phyloP scores from a whole-genome alignment of 2,888 invertebrate genomes.

The Rhimphoctona megacephalus region DNA sequence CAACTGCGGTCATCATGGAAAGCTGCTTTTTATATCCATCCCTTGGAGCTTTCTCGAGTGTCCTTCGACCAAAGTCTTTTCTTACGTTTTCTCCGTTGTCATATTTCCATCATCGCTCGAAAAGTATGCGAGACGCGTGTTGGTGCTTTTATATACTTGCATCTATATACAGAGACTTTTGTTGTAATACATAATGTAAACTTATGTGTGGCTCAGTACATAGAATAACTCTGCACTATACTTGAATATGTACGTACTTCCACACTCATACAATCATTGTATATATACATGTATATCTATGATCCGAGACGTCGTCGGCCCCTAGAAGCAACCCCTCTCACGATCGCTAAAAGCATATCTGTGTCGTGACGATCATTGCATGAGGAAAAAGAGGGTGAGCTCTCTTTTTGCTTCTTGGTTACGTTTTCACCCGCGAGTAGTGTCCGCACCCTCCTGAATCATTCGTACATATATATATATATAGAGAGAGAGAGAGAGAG shows the following conservation, averaged over 20 bases:
- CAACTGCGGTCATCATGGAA: background rate
- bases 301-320: conserved; percentile 51
- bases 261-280: background rate
- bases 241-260: conserved; percentile 17
- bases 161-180: conserved; percentile 3
- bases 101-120: conserved; percentile 37
- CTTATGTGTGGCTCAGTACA: conserved; percentile 16
- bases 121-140: conserved; percentile 7
- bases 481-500: too few relatives aligned
- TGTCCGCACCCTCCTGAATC: conserved; percentile 62
- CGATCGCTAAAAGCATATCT: conserved; percentile 84
- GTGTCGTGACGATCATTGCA: conserved; percentile 81
- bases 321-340: conserved; percentile 80
- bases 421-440: conserved; percentile 54
- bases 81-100: conserved; percentile 1
- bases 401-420: conserved; percentile 61
- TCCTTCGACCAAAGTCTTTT: conserved; percentile 8
- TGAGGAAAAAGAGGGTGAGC: conserved; percentile 71
- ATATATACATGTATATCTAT: conserved; percentile 11
- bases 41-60: conserved; percentile 1
- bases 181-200: conserved; percentile 29
- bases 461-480: conserved; percentile 28
- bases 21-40: background rate
- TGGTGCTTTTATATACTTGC: background rate
- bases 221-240: conserved; percentile 22